phyloP scores from a whole-genome alignment of 2,888 invertebrate genomes.

The Candidula unifasciata region DNA sequence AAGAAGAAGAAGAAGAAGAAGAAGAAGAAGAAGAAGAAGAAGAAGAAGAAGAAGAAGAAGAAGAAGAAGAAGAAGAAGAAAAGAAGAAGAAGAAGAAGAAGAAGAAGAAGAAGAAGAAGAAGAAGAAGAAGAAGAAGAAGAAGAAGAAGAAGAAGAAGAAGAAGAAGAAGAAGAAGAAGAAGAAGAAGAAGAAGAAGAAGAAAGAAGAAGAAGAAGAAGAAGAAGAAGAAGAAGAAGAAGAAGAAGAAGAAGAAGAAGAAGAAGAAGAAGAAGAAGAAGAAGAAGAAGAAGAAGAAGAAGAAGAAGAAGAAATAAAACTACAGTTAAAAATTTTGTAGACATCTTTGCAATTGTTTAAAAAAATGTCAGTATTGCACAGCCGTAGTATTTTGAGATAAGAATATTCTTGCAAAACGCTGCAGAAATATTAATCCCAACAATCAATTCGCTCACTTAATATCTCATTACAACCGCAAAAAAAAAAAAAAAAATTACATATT shows the following conservation, averaged over 20 bases:
- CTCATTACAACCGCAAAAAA: no score
- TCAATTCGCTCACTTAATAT: no score
- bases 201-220: conserved; percentile 8
- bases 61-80: conserved; percentile 12
- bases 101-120: background rate
- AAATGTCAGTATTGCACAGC: no score
- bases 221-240: conserved; percentile 18
- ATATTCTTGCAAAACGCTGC: no score
- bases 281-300: background rate
- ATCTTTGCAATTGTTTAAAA: no score
- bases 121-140: background rate
- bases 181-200: background rate
- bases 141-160: conserved; percentile 23
- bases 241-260: background rate
- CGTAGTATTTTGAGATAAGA: no score
- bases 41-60: conserved; percentile 21
- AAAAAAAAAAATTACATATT: no score
- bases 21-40: conserved; percentile 12
- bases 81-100: background rate
- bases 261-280: background rate
- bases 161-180: conserved; percentile 14
- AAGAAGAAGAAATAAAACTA: no score
- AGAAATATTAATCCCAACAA: no score
- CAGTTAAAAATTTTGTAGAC: no score
- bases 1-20: conserved; percentile 15